Base-by-base conservation (phyloP, 2,888 invertebrate species). In the Drosophila pseudotalamancana region DNA sequence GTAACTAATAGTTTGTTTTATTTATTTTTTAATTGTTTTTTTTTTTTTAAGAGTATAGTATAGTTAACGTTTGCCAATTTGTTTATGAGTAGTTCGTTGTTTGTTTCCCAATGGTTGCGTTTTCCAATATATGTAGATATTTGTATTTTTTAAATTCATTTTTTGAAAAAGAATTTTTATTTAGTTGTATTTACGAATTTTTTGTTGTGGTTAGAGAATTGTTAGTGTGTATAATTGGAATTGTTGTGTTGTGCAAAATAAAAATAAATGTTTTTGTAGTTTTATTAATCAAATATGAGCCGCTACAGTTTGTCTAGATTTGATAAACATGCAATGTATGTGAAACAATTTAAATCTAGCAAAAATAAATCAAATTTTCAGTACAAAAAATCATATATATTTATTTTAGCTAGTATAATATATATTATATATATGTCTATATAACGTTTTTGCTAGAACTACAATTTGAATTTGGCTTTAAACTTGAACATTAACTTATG, bases 1-100 rank as follows among this genome's bases (percentile, higher is more conserved):
- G 91, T 91, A 77, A 91, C 91, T 91, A 89, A 74, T 73, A 68
- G 74, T 50, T 72, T 49, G 29, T 49, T 43, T 49, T 40, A 45
- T 45, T 34, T 45, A 34, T 48, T 48, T 31, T 35, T 35, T 63
- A n/a, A n/a, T n/a, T 72, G 16, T 46, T 55, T 35, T 32, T 40
- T 25, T 21, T 40, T 50, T 40, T 40, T 56, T 45, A 48, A n/a
- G n/a, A 19, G 12, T 42, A 14, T 35, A 12, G 43, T 39, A 43
- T 53, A 31, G 16, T 37, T 61, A 19, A 23, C 18, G 27, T 42
- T 29, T 34, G 56, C 61, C 55, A 66, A 72, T 57, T 29, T 2
- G 12, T 42, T 18, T 39, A 64, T 14, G 6, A 19, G 42, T 27
- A 19, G 35, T 51, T 67, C 59, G 66, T 53, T 59, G 66, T 53